phyloP scores from a whole-genome alignment of 2,888 invertebrate genomes.

The Caenorhabditis doughertyi region DNA sequence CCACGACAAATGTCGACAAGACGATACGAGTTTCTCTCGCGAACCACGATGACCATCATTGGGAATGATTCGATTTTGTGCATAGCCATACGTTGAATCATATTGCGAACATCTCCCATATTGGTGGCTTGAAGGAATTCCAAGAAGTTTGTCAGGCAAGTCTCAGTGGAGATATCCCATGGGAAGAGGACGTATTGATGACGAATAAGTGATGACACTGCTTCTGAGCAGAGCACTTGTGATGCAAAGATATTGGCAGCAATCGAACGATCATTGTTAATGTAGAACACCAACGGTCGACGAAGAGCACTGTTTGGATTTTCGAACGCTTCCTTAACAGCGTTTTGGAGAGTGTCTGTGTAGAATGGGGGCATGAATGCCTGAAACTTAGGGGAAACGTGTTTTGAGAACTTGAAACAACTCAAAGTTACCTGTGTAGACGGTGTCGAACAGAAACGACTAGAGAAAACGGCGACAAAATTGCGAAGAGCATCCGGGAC shows the following conservation, averaged over 20 bases:
- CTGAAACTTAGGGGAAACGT: slow-evolving; percentile 21
- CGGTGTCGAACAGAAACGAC: slow-evolving; percentile 65
- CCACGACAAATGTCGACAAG: slow-evolving; percentile 66
- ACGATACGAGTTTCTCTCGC: slow-evolving; percentile 67
- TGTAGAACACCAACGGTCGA: slow-evolving; percentile 93
- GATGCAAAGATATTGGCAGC: slow-evolving; percentile 91
- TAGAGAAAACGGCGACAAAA: slow-evolving; percentile 77
- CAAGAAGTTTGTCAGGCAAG: slow-evolving; percentile 88
- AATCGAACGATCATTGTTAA: slow-evolving; percentile 96
- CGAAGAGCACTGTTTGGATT: slow-evolving; percentile 86
- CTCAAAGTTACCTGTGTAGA: slow-evolving; percentile 18
- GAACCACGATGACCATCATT: slow-evolving; percentile 73
- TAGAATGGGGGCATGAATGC: slow-evolving; percentile 68
- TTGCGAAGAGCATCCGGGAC: slow-evolving; percentile 78
- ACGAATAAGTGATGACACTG: slow-evolving; percentile 91
- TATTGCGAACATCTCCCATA: slow-evolving; percentile 64
- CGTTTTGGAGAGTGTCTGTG: slow-evolving; percentile 59
- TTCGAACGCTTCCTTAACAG: slow-evolving; percentile 70
- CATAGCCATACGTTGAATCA: slow-evolving; percentile 49
- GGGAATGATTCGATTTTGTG: slow-evolving; percentile 72
- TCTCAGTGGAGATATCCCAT: slow-evolving; percentile 93
- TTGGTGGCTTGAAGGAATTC: slow-evolving; percentile 69
- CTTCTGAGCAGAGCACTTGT: slow-evolving; percentile 89
- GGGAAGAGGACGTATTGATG: slow-evolving; percentile 95
- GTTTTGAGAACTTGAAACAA: not conserved